These are phyloP conservation scores for Drosophila littoralis DNA, from an alignment of 1,140 invertebrate species.

Conservation along the genomic window DNA sequence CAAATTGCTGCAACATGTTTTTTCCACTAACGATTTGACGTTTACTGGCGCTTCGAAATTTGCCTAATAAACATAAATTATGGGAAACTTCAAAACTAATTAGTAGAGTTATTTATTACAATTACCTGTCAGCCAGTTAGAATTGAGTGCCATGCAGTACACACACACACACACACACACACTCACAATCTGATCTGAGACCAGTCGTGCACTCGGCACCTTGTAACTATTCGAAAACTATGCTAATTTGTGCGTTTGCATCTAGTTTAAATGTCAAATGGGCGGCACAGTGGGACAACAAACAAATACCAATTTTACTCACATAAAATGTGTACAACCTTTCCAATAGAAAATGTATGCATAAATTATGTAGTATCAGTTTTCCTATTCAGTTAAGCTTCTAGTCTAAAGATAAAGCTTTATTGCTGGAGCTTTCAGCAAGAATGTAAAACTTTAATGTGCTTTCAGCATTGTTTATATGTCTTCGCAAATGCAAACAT, in stretches of 20 bases:
- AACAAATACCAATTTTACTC: background rate
- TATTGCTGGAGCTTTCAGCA: no score
- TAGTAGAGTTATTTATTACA: constrained; percentile 78
- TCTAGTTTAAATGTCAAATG: constrained; percentile 59
- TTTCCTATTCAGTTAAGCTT: no score
- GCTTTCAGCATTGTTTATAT: no score
- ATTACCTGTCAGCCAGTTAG: constrained; percentile 68
- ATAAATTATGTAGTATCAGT: no score
- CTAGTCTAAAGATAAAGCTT: no score
- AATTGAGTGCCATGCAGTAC: constrained; percentile 52
- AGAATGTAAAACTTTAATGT: no score
- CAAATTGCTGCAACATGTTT: constrained; percentile 31
- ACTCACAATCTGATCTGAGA: constrained; percentile 10
- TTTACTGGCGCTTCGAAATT: constrained; percentile 30
- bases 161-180: background rate
- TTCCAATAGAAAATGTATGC: no score
- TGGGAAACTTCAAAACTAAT: constrained; percentile 68
- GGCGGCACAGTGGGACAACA: constrained; percentile 52
- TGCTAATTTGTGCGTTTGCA: constrained; percentile 68
- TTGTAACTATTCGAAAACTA: constrained; percentile 55
- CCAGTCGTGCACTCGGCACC: constrained; percentile 56
- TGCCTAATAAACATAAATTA: constrained; percentile 74
- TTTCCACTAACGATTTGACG: constrained; percentile 28
- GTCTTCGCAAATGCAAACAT: no score
- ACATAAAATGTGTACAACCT: background rate